Percentiles rank a stretch among this genome's conserved stretches.
phyloP scores from a whole-genome alignment of 2,797 vertebrate species.

The Takifugu ocellatus region DNA sequence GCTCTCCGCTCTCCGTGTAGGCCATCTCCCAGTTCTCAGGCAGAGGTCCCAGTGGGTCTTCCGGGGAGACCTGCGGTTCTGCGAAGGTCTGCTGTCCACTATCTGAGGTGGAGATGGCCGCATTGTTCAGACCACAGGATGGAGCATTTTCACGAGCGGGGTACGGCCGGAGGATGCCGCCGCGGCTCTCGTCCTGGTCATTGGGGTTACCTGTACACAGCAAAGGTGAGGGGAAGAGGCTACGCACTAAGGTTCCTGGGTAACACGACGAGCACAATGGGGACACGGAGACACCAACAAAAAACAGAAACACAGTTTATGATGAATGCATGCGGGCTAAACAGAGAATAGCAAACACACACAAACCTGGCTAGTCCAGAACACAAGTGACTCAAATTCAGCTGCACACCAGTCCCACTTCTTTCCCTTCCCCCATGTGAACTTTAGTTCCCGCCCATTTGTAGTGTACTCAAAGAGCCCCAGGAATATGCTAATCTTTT shows the following conservation, averaged over 20 bases:
- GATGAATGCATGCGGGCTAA: slow-evolving; percentile 35
- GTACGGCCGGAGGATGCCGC: slow-evolving; percentile 71
- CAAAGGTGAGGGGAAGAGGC: slow-evolving; percentile 76
- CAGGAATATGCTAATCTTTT: slow-evolving; percentile 59
- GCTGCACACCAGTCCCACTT: slow-evolving; percentile 1
- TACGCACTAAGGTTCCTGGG: slow-evolving; percentile 79
- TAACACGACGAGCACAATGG: slow-evolving; percentile 54
- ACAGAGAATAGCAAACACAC: slow-evolving; percentile 18
- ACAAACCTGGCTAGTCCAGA: slow-evolving; percentile 7
- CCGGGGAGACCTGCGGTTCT: slow-evolving; percentile 84
- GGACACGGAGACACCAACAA: slow-evolving; percentile 27
- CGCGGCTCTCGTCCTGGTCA: slow-evolving; percentile 86
- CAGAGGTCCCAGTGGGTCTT: slow-evolving; percentile 91
- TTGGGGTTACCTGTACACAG: slow-evolving; percentile 88
- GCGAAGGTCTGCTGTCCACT: slow-evolving; percentile 91
- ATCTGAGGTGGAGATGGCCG: slow-evolving; percentile 85
- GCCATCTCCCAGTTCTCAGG: slow-evolving; percentile 99
- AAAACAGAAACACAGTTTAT: slow-evolving; percentile 46
- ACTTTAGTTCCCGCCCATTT: slow-evolving; percentile 21
- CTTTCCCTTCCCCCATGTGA: slow-evolving; percentile 16
- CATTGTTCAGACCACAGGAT: slow-evolving; percentile 79
- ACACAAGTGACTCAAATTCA: slow-evolving; percentile 22
- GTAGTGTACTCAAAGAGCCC: slow-evolving; percentile 48
- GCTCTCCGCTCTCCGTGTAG: slow-evolving; percentile 97
- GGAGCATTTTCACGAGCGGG: slow-evolving; percentile 78